phyloP scores from a whole-genome alignment of 1,140 invertebrate species.

The Aphelenchoides besseyi region DNA sequence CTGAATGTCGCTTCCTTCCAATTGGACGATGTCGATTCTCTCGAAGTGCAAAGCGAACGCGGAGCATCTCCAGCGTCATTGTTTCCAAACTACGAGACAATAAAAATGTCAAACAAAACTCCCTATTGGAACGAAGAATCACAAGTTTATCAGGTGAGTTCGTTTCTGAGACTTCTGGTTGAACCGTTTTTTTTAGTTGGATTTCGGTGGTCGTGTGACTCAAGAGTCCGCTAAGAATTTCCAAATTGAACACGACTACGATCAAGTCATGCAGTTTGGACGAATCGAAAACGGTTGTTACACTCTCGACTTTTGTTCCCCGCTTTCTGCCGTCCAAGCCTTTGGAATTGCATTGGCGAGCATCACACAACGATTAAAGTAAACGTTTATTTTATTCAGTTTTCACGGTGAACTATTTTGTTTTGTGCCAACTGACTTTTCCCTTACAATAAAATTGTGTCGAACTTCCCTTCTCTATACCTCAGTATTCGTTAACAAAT shows the following conservation, averaged over 20 bases:
- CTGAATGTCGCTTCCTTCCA: constrained; percentile 24
- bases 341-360: constrained; percentile 96
- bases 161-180: constrained; percentile 4
- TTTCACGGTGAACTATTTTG: too few relatives aligned
- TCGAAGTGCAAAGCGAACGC: constrained; percentile 31
- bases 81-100: constrained; percentile 70
- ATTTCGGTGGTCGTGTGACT: constrained; percentile 97
- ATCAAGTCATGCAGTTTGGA: constrained; percentile 99
- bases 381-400: constrained; percentile 62
- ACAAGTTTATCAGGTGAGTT: constrained; percentile 79
- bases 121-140: constrained; percentile 99
- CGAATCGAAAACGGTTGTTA: constrained; percentile 96
- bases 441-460: too few relatives aligned
- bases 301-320: constrained; percentile 96
- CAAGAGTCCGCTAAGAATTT: constrained; percentile 99
- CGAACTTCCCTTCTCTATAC: too few relatives aligned
- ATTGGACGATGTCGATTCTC: constrained; percentile 26
- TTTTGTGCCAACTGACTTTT: too few relatives aligned
- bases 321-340: constrained; percentile 94
- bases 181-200: constrained; percentile 69
- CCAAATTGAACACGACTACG: constrained; percentile 93
- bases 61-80: constrained; percentile 59
- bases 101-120: constrained; percentile 96
- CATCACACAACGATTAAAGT: constrained; percentile 96
- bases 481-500: too few relatives aligned